Evolutionary conservation across 2,113 vertebrate species (phyloP).

Genomic region (Parus major): DNA sequence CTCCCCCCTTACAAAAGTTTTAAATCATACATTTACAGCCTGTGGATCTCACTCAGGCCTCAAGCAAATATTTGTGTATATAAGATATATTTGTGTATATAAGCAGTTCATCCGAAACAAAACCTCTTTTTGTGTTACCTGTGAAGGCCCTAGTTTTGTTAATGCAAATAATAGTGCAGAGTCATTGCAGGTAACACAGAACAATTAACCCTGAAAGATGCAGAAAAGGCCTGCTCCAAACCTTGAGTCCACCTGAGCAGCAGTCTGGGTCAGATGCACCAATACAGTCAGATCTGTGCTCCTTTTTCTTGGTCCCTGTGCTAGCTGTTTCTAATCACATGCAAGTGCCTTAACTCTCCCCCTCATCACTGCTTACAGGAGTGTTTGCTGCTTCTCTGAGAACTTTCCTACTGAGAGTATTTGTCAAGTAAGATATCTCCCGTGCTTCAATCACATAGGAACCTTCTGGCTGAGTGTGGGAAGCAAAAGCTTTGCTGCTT

Average conservation of each 20-base stretch:
- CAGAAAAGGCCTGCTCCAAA: background rate
- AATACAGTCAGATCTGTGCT: background rate
- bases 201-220: background rate
- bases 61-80: background rate
- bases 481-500: background rate
- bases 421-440: background rate
- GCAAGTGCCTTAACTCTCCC: background rate
- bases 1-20: accelerated
- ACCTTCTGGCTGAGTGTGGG: background rate
- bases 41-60: background rate
- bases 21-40: background rate
- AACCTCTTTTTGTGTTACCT: background rate
- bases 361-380: background rate
- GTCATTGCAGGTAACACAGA: background rate
- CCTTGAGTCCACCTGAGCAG: background rate
- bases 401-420: background rate
- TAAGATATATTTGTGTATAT: background rate
- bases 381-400: background rate
- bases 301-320: background rate
- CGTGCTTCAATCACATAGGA: background rate
- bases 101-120: background rate
- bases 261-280: background rate
- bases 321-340: background rate
- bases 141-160: background rate
- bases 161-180: background rate